These are phyloP conservation scores for Ceratina calcarata DNA, from an alignment of 1,140 invertebrate species.

Conservation along the genomic window DNA sequence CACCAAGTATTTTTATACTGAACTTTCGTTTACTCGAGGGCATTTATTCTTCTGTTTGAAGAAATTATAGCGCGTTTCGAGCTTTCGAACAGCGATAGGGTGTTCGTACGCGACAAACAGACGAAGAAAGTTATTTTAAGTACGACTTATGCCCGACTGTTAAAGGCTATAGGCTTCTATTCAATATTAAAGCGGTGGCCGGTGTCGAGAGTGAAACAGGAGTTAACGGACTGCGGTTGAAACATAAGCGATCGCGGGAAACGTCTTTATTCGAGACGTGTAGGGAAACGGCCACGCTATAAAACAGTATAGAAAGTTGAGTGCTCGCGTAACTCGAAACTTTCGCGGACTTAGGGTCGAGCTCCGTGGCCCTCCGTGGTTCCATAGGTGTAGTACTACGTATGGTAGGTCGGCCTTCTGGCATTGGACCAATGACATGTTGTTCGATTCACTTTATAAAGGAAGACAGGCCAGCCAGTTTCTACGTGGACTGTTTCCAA, in stretches of 20 bases:
- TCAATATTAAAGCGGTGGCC: slow-evolving; percentile 27
- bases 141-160: slow-evolving; percentile 3
- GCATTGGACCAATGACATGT: slow-evolving; percentile 48
- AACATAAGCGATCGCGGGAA: slow-evolving; percentile 27
- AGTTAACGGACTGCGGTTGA: slow-evolving; percentile 26
- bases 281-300: slow-evolving; percentile 5
- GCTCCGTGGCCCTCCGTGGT: neutral
- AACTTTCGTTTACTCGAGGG: no score
- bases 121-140: slow-evolving; percentile 31
- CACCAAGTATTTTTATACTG: no score
- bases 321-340: slow-evolving; percentile 45
- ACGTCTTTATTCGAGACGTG: slow-evolving; percentile 29
- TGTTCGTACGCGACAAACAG: neutral
- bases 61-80: neutral
- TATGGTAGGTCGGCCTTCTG: slow-evolving; percentile 11
- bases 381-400: neutral
- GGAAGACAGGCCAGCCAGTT: slow-evolving; percentile 6
- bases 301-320: slow-evolving; percentile 38
- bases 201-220: neutral
- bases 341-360: slow-evolving; percentile 21
- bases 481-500: slow-evolving; percentile 40
- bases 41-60: no score
- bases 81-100: neutral
- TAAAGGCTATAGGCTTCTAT: slow-evolving; percentile 40
- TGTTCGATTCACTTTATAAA: slow-evolving; percentile 36